Evolutionary conservation across 2,797 vertebrate genomes (phyloP).

Genomic region (Sebastes diploproa): DNA sequence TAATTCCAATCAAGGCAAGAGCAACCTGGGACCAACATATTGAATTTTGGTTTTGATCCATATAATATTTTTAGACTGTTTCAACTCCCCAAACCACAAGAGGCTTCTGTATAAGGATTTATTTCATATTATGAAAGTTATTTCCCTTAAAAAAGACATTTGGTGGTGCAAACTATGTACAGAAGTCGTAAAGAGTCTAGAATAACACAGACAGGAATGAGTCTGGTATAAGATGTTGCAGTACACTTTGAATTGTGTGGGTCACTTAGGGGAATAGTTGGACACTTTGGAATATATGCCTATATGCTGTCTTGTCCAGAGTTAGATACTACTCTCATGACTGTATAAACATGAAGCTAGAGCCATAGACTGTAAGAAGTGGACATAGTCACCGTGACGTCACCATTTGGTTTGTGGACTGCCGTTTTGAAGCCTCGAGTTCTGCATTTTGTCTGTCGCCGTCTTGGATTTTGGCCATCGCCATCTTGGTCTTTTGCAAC

Average conservation of each 20-base stretch:
- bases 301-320: rapidly evolving
- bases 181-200: not conserved
- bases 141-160: not conserved
- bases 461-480: no score
- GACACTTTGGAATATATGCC: not conserved
- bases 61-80: not conserved
- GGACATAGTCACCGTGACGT: no score
- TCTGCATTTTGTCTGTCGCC: no score
- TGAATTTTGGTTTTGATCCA: not conserved
- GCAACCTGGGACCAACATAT: not conserved
- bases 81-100: not conserved
- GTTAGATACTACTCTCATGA: not conserved
- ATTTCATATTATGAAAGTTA: not conserved
- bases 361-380: not conserved
- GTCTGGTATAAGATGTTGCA: not conserved
- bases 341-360: not conserved
- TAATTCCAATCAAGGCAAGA: not conserved
- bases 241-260: not conserved
- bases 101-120: not conserved
- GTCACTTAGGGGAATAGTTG: not conserved
- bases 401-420: no score
- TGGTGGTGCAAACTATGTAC: not conserved
- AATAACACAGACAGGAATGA: not conserved
- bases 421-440: no score
- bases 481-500: no score